Evolutionary conservation across 1,140 invertebrate genomes (phyloP).

Genomic region (Temnothorax curvispinosus): DNA sequence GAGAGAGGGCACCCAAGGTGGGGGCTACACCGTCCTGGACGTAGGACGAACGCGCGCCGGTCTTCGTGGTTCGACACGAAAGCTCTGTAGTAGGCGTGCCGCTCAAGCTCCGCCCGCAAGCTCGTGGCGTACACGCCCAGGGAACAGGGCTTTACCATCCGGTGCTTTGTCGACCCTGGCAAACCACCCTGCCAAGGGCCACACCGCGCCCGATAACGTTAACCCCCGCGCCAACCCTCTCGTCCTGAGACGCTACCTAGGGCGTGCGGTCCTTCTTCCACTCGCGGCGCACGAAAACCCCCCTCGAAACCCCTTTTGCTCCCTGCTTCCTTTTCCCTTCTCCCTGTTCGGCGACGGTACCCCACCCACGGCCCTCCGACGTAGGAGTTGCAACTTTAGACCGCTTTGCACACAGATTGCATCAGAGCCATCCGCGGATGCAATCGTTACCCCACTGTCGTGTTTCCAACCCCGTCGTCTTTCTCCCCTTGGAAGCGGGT

Average conservation of each 20-base stretch:
- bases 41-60: conserved; percentile 53
- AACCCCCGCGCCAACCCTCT: conserved; percentile 46
- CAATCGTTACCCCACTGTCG: conserved; percentile 80
- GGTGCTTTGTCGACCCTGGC: conserved; percentile 66
- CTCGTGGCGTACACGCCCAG: conserved; percentile 78
- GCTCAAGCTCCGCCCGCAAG: conserved; percentile 84
- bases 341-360: conserved; percentile 27
- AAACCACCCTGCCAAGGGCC: conserved; percentile 68
- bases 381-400: conserved; percentile 70
- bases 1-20: conserved; percentile 39
- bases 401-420: conserved; percentile 83
- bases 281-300: conserved; percentile 2
- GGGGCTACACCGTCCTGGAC: conserved; percentile 41
- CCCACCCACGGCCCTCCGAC: conserved; percentile 40
- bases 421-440: conserved; percentile 80
- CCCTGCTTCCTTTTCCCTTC: not conserved
- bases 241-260: conserved; percentile 64
- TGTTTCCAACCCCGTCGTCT: conserved; percentile 64
- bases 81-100: conserved; percentile 81
- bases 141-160: conserved; percentile 68
- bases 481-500: conserved; percentile 5
- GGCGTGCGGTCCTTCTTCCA: conserved; percentile 50
- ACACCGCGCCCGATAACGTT: conserved; percentile 66
- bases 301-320: not conserved
- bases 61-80: conserved; percentile 69